Evolutionary conservation across 2,888 invertebrate species (phyloP).

Genomic region (Lithophane ornitopus): DNA sequence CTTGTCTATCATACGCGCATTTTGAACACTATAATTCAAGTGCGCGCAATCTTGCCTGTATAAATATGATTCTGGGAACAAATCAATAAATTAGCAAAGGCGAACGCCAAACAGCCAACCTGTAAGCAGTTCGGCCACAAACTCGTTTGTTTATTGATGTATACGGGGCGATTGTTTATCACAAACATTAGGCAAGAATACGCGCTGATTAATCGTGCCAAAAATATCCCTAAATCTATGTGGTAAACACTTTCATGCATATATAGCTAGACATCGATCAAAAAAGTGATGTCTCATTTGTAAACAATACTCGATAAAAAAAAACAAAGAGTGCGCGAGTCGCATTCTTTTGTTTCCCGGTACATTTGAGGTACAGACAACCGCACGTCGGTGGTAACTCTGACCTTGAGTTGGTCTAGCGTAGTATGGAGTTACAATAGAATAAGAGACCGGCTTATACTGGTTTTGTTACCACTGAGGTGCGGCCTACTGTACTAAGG

Average conservation of each 20-base stretch:
- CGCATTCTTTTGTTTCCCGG: neutral
- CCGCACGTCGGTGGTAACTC: too few species aligned
- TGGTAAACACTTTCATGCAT: constrained; percentile 35
- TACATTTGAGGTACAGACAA: neutral
- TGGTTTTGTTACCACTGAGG: neutral
- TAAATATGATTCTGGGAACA: constrained; percentile 22
- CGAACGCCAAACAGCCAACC: constrained; percentile 15
- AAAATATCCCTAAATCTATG: constrained; percentile 36
- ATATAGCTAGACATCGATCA: neutral
- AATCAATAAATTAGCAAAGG: constrained; percentile 25
- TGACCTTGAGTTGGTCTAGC: neutral
- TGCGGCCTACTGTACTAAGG: neutral
- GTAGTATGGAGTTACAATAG: neutral
- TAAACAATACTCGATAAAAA: neutral
- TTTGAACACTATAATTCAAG: constrained; percentile 5
- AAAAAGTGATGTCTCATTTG: neutral
- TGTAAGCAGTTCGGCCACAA: constrained; percentile 4
- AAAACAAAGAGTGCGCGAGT: too few species aligned
- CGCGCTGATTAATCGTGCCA: constrained; percentile 41
- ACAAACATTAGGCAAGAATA: constrained; percentile 46
- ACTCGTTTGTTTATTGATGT: constrained; percentile 57
- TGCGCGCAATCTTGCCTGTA: neutral
- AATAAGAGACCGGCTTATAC: too few species aligned
- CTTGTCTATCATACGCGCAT: neutral
- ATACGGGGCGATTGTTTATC: constrained; percentile 53